Evolutionary conservation across 2,113 vertebrate genomes (phyloP), one percentile per base, ranked within the genome.

Genomic region (Opisthocomus hoazin): DNA sequence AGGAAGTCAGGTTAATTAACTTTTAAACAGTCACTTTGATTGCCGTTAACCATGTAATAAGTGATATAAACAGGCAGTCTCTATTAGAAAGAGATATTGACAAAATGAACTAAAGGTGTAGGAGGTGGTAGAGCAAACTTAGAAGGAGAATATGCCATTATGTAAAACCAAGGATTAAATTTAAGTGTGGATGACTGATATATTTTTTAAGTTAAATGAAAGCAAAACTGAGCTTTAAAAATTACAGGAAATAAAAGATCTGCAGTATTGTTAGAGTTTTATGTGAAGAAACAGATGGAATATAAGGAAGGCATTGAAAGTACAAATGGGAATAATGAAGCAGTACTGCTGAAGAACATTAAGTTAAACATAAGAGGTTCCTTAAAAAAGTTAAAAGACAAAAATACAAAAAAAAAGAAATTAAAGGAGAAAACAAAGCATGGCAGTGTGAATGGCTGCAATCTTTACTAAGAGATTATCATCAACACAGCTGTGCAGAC

Each of bases 171-270:
- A 51, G 19, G 23, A 83, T 71, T 89, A 95, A 93, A 57, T 29
- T 89, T 68, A 64, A 70, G 17, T 17, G 24, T 30, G 41, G 41
- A 68, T 96, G 77, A 82, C 48, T 84, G 79, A 66, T 95, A 39
- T 2, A 9, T 37, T 39, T 91, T 96, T 91, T 83, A 90, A 93
- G 66, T 76, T 90, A 94, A 97, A 93, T 78, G 81, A 81, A 95
- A 85, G 37, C 54, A 95, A 95, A 92, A 46, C 65, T 96, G 60
- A 87, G 58, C 32, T 79, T 87, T 75, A 83, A 86, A 96, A 94
- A 89, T 48, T 41, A 83, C 36, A 91, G 74, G 57, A 80, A 93
- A 71, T 24, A 70, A 90, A 76, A 94, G 58, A 78, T 78, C 81
- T 84, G 45, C 46, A 63, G 36, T 60, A 48, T 77, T 81, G 73